Percentiles rank a stretch among this genome's conserved stretches.
Conservation (phyloP, 2,113 vertebrate species). For the Baryphthengus martii region DNA sequence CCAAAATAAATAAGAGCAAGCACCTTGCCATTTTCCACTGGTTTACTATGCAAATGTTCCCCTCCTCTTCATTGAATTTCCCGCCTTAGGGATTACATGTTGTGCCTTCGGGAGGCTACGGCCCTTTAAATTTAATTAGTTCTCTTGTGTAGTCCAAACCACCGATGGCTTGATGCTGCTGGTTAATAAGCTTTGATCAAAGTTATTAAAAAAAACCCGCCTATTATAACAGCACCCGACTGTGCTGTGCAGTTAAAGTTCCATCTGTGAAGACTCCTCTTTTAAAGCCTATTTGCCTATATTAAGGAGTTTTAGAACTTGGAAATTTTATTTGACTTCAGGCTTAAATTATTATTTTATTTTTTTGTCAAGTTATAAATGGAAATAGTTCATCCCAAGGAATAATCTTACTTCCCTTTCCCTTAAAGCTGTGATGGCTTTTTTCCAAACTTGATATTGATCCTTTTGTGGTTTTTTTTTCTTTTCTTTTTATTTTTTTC, state of each 20-base stretch:
- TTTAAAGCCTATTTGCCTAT: neutral
- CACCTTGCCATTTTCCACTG: neutral
- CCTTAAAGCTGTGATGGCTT: neutral
- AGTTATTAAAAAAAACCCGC: neutral
- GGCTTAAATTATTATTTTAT: neutral
- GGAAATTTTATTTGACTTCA: neutral
- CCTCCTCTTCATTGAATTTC: neutral
- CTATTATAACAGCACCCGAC: neutral
- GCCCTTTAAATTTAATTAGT: slow-evolving; percentile 55
- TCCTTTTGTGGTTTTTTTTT: too few species aligned
- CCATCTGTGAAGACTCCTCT: neutral
- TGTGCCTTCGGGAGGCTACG: neutral
- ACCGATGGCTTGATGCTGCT: neutral
- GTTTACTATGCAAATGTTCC: neutral
- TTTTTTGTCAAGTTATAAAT: neutral
- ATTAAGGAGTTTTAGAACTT: neutral
- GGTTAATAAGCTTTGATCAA: slow-evolving; percentile 46
- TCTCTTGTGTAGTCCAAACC: slow-evolving; percentile 34
- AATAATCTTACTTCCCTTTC: neutral
- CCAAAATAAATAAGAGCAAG: neutral
- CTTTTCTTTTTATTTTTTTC: neutral
- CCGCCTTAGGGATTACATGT: neutral
- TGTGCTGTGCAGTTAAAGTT: neutral
- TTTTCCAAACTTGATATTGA: neutral
- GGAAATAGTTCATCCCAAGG: neutral